Evolutionary conservation across 1,140 invertebrate species (phyloP).

Genomic region (Dreissena rostriformis): DNA sequence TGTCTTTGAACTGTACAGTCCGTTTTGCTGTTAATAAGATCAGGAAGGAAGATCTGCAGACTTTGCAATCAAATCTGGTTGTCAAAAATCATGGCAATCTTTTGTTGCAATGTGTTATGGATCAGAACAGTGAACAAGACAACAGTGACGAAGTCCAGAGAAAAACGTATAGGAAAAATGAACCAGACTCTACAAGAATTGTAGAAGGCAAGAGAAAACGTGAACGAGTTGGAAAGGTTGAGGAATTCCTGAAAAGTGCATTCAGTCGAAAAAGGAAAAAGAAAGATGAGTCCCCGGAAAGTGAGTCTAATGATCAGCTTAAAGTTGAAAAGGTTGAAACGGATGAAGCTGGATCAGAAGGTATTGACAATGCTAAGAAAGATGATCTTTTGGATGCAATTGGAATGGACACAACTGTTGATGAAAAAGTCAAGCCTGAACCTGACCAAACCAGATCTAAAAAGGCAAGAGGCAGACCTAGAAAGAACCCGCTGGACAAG

Average conservation of each 20-base stretch:
- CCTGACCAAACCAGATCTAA: not conserved
- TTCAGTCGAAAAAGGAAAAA: constrained; percentile 27
- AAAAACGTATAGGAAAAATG: not conserved
- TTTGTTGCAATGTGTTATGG: not conserved
- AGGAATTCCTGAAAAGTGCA: constrained; percentile 37
- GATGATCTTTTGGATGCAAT: too few species aligned
- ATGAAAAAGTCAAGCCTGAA: too few species aligned
- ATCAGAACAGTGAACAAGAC: not conserved
- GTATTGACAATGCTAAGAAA: too few species aligned
- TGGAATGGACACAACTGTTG: too few species aligned
- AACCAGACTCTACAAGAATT: not conserved
- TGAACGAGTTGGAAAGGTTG: constrained; percentile 35
- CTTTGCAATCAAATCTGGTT: not conserved
- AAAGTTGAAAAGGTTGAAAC: not conserved
- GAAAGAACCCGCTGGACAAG: constrained; percentile 4
- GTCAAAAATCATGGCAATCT: too few species aligned
- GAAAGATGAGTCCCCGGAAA: not conserved
- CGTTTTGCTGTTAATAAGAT: constrained; percentile 36
- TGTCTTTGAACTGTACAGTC: constrained; percentile 41
- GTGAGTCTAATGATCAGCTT: not conserved
- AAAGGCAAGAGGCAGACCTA: constrained; percentile 4
- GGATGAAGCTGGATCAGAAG: not conserved
- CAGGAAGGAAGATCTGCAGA: not conserved
- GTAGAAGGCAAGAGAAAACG: constrained; percentile 38
- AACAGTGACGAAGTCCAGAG: not conserved